phyloP scores from a whole-genome alignment of 2,888 invertebrate genomes.

The Melanargia galathea region DNA sequence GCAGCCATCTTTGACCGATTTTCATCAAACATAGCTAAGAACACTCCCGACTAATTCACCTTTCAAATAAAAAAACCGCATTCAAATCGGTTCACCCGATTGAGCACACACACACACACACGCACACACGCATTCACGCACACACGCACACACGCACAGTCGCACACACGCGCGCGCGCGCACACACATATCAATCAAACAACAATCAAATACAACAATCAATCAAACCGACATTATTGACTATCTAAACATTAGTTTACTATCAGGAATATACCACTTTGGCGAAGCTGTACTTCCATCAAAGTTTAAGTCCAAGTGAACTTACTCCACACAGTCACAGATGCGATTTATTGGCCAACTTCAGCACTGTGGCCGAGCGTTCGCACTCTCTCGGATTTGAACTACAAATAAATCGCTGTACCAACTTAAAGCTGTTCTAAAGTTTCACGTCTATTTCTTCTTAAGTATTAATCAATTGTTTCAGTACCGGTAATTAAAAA shows the following conservation, averaged over 20 bases:
- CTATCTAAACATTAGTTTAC: conserved; percentile 8
- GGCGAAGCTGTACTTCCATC: conserved; percentile 13
- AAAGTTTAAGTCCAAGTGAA: conserved; percentile 24
- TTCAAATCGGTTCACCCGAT: too few species aligned
- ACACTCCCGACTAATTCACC: too few species aligned
- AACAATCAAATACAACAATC: neutral
- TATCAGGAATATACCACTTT: conserved; percentile 6
- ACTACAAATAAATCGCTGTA: conserved; percentile 25
- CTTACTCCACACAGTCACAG: conserved; percentile 19
- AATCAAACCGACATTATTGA: neutral
- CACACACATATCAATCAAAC: too few species aligned
- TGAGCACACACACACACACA: too few species aligned
- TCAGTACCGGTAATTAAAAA: conserved; percentile 8
- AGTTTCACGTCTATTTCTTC: conserved; percentile 9
- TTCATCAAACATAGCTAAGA: too few species aligned
- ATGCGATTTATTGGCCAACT: conserved; percentile 26
- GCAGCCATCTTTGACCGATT: too few species aligned
- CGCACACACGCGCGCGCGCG: too few species aligned
- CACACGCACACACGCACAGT: too few species aligned
- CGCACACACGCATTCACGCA: too few species aligned
- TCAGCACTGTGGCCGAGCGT: conserved; percentile 20
- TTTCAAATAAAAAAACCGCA: too few species aligned
- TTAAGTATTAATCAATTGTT: conserved; percentile 11
- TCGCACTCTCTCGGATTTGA: conserved; percentile 24
- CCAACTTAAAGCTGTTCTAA: conserved; percentile 13